These are phyloP conservation scores for Prionailurus viverrinus DNA, from an alignment of 2,113 vertebrate species.

Conservation along the genomic window DNA sequence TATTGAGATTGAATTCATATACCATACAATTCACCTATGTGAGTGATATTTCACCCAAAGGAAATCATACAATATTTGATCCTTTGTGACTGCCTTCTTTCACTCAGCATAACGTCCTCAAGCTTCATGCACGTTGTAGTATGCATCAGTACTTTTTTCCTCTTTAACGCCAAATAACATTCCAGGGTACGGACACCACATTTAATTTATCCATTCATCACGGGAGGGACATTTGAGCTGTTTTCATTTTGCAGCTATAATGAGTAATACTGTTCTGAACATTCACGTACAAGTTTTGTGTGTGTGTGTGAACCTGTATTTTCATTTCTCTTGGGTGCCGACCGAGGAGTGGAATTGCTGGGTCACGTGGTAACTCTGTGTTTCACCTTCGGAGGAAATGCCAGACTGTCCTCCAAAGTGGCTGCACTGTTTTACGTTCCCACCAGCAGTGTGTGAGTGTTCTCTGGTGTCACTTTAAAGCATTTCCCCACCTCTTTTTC, in stretches of 20 bases:
- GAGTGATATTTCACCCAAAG: not conserved
- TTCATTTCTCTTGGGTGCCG: not conserved
- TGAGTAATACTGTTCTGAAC: not conserved
- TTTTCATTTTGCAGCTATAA: not conserved
- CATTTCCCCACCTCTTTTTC: not conserved
- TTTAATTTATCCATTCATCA: not conserved
- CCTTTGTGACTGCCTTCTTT: not conserved
- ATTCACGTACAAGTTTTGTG: not conserved
- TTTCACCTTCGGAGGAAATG: not conserved
- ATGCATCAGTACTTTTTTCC: not conserved
- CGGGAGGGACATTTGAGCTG: not conserved
- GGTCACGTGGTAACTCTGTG: not conserved
- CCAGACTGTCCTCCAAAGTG: not conserved
- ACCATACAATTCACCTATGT: not conserved
- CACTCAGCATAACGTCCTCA: not conserved
- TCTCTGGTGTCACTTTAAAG: not conserved
- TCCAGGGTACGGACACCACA: not conserved
- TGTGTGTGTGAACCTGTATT: not conserved
- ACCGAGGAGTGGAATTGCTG: not conserved
- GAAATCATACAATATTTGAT: not conserved
- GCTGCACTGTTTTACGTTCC: not conserved
- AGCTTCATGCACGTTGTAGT: not conserved
- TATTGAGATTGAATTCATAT: slow-evolving; percentile 18
- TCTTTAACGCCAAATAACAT: not conserved
- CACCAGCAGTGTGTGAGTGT: too few relatives aligned